Base-by-base conservation (phyloP, 2,888 invertebrate species). In the Agrochola macilenta region DNA sequence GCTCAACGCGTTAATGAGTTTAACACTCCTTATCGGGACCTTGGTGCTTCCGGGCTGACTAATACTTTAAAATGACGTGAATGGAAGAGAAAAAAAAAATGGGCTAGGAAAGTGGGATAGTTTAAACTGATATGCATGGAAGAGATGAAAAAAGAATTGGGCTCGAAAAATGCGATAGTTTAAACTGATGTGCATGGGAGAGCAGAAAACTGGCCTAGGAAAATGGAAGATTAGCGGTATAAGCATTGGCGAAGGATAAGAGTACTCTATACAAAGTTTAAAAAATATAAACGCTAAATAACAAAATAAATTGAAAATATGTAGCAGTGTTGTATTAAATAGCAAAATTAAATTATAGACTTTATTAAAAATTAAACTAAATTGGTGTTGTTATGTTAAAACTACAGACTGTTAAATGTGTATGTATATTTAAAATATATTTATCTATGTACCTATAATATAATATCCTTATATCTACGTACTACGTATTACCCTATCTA, bases 1-100 rank as follows among this genome's bases (percentile, higher is more conserved):
- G 60, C 49, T 60, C 64, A 63, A 69, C 52, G 61, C 58, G 26
- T 39, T 85, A 76, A 83, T 85, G 76, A 79, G 78, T 85, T 79
- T 49, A 72, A 57, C 69, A 82, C 14, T 75, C 54, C 57, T 83
- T 79, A 87, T 87, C 75, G 23, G 11, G 54, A 46, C 70, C 69
- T 79, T 63, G 68, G 30, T 20, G 60, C 74, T 80, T 84, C 78
- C 80, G 66, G 68, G 12, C 39, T 70, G 60, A 26, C 39, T 74
- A 52, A 58, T 58, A 23, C 23, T 52, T 66, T 46, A 49, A 74
- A 17, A 63, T 63, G 14, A 30, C n/a, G 43, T 60, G 14, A 3
- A 39, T 17, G 17, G 0, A 4, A 4, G 35, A 35, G 35, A 35
- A 35, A 35, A 35, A 35, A 35, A 35, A 35, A 35, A 2, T 35